Percentiles rank a stretch among this genome's conserved stretches.
Evolutionary conservation across 1,140 invertebrate genomes (phyloP).

Genomic region (Drosophila busckii): DNA sequence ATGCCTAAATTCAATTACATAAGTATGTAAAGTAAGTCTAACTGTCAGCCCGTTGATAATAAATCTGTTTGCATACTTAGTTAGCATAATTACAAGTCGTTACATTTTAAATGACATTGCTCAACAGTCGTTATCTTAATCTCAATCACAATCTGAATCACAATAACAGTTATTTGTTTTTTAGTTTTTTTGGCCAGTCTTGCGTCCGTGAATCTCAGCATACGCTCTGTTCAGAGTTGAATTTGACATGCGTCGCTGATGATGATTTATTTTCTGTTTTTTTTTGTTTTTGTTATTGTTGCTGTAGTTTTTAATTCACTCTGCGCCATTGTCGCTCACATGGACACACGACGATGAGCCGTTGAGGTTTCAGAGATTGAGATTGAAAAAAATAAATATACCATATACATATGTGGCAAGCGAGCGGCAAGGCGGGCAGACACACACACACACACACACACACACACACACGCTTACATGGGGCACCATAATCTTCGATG

Average conservation of each 20-base stretch:
- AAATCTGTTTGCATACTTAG: no score
- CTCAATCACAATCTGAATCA: conserved; percentile 2
- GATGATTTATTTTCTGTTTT: conserved; percentile 69
- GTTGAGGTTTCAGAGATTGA: not conserved
- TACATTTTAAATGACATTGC: conserved; percentile 52
- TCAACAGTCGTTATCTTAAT: conserved; percentile 30
- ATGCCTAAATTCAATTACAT: no score
- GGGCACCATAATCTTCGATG: conserved; percentile 62
- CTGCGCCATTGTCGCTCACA: conserved; percentile 64
- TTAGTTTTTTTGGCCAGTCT: no score
- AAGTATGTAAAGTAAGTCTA: no score
- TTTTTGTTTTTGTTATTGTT: no score
- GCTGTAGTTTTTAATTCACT: conserved; percentile 70
- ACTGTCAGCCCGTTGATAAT: no score
- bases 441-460: conserved; percentile 7
- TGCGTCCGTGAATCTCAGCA: conserved; percentile 12
- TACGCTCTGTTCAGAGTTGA: conserved; percentile 53
- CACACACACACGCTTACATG: conserved; percentile 13
- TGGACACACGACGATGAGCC: conserved; percentile 15
- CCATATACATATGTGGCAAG: conserved; percentile 3
- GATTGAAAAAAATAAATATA: not conserved
- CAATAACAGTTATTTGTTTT: conserved; percentile 5
- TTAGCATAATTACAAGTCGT: conserved; percentile 52
- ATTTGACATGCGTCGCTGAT: conserved; percentile 69
- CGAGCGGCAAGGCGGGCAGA: not conserved